Percentiles rank a stretch among this genome's conserved stretches.
Evolutionary conservation across 2,113 vertebrate species (phyloP).

Genomic region (Pantherophis guttatus): DNA sequence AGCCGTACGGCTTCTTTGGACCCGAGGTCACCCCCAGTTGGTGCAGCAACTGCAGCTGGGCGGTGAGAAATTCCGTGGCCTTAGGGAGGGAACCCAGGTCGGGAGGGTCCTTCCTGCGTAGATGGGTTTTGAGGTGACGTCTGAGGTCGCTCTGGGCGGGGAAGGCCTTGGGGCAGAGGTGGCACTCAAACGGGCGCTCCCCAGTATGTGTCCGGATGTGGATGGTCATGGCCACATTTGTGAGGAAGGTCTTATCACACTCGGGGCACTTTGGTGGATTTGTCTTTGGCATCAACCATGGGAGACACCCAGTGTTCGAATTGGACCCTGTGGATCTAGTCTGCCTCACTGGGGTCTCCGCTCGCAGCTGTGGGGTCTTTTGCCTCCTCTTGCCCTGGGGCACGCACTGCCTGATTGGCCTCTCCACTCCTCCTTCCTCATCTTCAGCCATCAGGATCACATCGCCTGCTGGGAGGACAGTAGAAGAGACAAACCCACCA

Average conservation of each 20-base stretch:
- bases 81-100: rapidly evolving
- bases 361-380: rapidly evolving
- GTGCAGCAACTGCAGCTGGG: background rate
- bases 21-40: background rate
- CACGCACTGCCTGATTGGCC: rapidly evolving
- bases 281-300: background rate
- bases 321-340: background rate
- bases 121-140: constrained; percentile 14
- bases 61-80: background rate
- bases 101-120: background rate
- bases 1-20: constrained; percentile 40
- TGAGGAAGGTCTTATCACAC: background rate
- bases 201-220: constrained; percentile 66
- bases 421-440: background rate
- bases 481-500: background rate
- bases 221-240: constrained; percentile 55
- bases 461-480: background rate
- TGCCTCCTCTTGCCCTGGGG: background rate
- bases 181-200: constrained; percentile 63
- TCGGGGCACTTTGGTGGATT: background rate
- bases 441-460: background rate
- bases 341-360: background rate
- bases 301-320: rapidly evolving
- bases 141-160: constrained; percentile 15
- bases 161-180: constrained; percentile 17